Evolutionary conservation across 1,140 invertebrate genomes (phyloP), one percentile per base, ranked within the genome.

Genomic region (Drosophila auraria): DNA sequence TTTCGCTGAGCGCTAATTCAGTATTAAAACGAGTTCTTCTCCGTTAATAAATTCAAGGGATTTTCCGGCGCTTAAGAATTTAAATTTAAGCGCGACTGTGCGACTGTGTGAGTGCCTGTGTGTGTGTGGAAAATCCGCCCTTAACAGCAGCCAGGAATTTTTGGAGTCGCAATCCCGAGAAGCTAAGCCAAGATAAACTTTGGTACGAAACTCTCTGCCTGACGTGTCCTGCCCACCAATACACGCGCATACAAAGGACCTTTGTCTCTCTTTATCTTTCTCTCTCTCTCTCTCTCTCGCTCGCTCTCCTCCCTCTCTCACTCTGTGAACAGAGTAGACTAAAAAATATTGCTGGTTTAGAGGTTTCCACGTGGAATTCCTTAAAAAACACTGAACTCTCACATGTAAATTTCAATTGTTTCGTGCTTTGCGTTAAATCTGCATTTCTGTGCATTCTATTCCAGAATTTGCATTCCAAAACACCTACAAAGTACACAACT

Each of bases 141-240:
- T 78, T 76, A 66, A 87, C 44, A 72, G 75, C 51, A 72, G 76
- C 65, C 62, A 49, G 59, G 42, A 71, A 56, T 59, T 51, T 30
- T 17, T 57, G 54, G 38, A 60, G 27, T 50, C 36, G 12, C 44
- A 23, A 49, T 68, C 64, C 63, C 64, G 36, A 57, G 74, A 78
- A 86, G 82, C 82, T 82, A 83, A 89, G 59, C 70, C 84, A 84
- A 87, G 81, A 53, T 50, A 84, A 89, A 89, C 65, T 90, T 89
- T 81, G 84, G 84, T 89, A 89, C 82, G 78, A 63, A 65, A 82
- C 66, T 60, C 57, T 82, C 65, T 68, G 83, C 82, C 74, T 84
- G 83, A 86, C 83, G 83, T 87, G 82, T 90, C 86, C 84, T 90
- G 86, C 83, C 80, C 83, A 82, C 83, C 47, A 58, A 65, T 71